These are phyloP conservation scores for Menura novaehollandiae DNA, from an alignment of 2,113 vertebrate species.

Conservation along the genomic window DNA sequence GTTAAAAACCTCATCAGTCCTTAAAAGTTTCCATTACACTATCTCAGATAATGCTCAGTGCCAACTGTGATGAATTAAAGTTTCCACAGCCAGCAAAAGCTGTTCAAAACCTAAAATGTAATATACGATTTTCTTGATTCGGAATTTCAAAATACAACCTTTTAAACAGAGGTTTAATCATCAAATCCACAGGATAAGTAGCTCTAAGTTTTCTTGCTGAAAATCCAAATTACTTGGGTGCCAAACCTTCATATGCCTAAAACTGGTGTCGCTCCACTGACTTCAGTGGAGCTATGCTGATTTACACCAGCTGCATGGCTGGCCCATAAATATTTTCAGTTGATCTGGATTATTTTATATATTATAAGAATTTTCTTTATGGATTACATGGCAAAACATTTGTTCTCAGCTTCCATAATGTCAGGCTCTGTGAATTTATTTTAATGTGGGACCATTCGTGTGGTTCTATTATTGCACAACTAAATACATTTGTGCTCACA, in stretches of 20 bases:
- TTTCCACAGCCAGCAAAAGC: slow-evolving; percentile 56
- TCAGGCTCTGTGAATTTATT: slow-evolving; percentile 29
- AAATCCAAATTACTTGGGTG: slow-evolving; percentile 52
- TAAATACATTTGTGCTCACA: neutral
- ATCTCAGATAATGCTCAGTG: slow-evolving; percentile 49
- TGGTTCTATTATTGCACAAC: neutral
- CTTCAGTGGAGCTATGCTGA: slow-evolving; percentile 26
- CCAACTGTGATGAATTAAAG: slow-evolving; percentile 60
- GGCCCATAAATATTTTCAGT: slow-evolving; percentile 52
- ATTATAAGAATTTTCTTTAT: slow-evolving; percentile 51
- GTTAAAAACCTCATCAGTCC: slow-evolving; percentile 53
- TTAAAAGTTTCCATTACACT: slow-evolving; percentile 57
- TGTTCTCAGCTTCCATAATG: slow-evolving; percentile 52
- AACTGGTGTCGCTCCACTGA: neutral
- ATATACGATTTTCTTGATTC: slow-evolving; percentile 41
- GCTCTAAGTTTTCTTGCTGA: slow-evolving; percentile 52
- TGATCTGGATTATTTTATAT: slow-evolving; percentile 61
- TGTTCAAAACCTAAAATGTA: slow-evolving; percentile 25
- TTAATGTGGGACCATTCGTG: neutral
- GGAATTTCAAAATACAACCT: slow-evolving; percentile 48
- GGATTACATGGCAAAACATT: slow-evolving; percentile 50
- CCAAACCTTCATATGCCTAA: slow-evolving; percentile 32
- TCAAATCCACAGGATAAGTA: slow-evolving; percentile 64
- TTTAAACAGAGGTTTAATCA: slow-evolving; percentile 57
- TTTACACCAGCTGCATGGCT: slow-evolving; percentile 59